Percentiles rank a stretch among this genome's conserved stretches.
Conservation (phyloP, 2,888 invertebrate genomes). For the Eupithecia subumbrata region DNA sequence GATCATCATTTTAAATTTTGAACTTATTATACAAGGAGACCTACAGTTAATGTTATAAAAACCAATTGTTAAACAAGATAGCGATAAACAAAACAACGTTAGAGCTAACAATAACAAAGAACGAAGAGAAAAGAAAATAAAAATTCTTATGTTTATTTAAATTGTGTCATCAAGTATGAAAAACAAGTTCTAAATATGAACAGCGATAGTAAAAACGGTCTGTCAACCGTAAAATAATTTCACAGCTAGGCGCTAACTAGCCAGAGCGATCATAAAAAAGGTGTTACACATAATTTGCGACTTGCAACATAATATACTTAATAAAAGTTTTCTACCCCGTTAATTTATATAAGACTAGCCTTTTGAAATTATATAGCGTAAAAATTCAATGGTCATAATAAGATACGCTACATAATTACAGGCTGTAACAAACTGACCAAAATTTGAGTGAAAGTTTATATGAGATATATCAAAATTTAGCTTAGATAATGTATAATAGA, state of each 20-base stretch:
- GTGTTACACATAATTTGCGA: conserved; percentile 25
- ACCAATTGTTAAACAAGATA: not conserved
- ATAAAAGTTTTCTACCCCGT: conserved; percentile 24
- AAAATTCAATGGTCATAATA: conserved; percentile 19
- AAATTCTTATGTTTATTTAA: not conserved
- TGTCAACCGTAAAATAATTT: conserved; percentile 15
- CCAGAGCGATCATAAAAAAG: conserved; percentile 15
- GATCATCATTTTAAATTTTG: not conserved
- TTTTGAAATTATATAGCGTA: conserved; percentile 16
- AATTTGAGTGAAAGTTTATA: conserved; percentile 60
- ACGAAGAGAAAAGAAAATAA: not conserved
- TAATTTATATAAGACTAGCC: conserved; percentile 19
- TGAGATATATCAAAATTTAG: conserved; percentile 42
- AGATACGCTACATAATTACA: conserved; percentile 44
- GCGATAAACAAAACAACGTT: not conserved
- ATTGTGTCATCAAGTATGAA: not conserved
- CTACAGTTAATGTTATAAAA: not conserved
- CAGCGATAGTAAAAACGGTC: conserved; percentile 10
- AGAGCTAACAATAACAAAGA: not conserved
- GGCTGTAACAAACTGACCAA: conserved; percentile 53
- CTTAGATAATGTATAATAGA: conserved; percentile 36
- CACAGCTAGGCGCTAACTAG: conserved; percentile 21
- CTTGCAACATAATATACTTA: conserved; percentile 11
- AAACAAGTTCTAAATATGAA: not conserved
- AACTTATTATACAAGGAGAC: not conserved